A percentile compares a stretch with the other conserved stretches of the same genome.
phyloP scores from a whole-genome alignment of 1,140 invertebrate genomes.

The Wasmannia auropunctata region DNA sequence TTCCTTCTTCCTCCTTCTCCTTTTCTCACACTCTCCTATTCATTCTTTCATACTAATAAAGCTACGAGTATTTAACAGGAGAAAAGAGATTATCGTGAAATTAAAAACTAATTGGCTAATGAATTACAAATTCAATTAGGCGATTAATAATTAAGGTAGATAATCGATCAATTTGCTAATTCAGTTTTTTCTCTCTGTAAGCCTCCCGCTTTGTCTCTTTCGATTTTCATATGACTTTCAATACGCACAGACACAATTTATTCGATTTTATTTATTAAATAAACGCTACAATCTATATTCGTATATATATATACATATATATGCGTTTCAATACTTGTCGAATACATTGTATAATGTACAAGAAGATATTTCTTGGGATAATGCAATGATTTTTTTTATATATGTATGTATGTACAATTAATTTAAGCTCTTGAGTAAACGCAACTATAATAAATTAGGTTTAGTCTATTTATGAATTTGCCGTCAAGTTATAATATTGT shows the following conservation, averaged over 20 bases:
- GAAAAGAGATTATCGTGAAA: not conserved
- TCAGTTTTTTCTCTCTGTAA: not conserved
- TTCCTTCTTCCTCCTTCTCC: not conserved
- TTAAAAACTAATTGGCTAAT: not conserved
- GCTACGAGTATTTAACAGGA: not conserved
- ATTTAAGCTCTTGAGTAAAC: conserved; percentile 75
- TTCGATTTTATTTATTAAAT: conserved; percentile 19
- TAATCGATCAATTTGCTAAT: not conserved
- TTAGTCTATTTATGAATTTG: conserved; percentile 73
- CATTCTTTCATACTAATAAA: conserved; percentile 4
- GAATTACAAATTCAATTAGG: conserved; percentile 8
- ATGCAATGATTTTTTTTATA: conserved; percentile 62
- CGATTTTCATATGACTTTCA: not conserved
- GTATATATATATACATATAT: too few species aligned
- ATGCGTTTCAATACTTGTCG: conserved; percentile 7
- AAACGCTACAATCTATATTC: not conserved
- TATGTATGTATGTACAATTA: conserved; percentile 71
- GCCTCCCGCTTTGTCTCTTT: not conserved
- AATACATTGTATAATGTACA: not conserved
- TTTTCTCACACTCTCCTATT: conserved; percentile 1
- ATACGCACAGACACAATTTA: not conserved
- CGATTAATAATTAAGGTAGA: not conserved
- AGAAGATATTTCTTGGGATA: not conserved
- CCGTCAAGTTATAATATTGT: conserved; percentile 80
- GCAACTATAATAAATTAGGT: conserved; percentile 68